Percentiles rank a stretch among this genome's conserved stretches.
phyloP scores from a whole-genome alignment of 2,888 invertebrate species.

The Steromphala cineraria region DNA sequence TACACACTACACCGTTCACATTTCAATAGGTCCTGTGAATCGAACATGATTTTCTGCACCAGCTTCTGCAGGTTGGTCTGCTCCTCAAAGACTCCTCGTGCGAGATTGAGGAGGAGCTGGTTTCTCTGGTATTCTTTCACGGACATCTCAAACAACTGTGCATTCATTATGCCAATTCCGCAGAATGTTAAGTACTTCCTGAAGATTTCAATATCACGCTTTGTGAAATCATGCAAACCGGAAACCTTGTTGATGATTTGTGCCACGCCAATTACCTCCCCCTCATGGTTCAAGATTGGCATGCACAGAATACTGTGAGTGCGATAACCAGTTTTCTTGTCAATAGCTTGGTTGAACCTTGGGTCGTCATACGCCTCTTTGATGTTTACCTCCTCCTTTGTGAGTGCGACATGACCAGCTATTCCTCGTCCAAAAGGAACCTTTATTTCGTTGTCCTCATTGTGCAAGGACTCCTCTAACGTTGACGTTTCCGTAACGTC shows the following conservation, averaged over 20 bases:
- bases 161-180: conserved; percentile 95
- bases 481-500: conserved; percentile 92
- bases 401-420: conserved; percentile 92
- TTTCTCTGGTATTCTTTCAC: conserved; percentile 93
- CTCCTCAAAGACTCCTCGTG: conserved; percentile 94
- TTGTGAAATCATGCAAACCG: conserved; percentile 86
- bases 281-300: conserved; percentile 96
- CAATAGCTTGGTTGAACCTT: conserved; percentile 92
- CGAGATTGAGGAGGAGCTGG: conserved; percentile 89
- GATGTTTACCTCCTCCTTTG: conserved; percentile 91
- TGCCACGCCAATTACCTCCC: conserved; percentile 96
- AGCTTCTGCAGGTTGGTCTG: conserved; percentile 93
- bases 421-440: conserved; percentile 95
- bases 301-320: conserved; percentile 92
- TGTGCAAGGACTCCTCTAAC: conserved; percentile 44
- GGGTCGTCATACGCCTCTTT: conserved; percentile 93
- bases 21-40: conserved; percentile 90
- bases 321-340: conserved; percentile 91
- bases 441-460: conserved; percentile 40
- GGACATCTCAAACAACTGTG: conserved; percentile 94
- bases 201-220: conserved; percentile 93
- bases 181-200: conserved; percentile 94
- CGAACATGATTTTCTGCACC: conserved; percentile 95
- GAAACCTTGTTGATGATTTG: conserved; percentile 95
- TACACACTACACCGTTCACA: conserved; percentile 94